Base-by-base conservation (phyloP, 2,888 invertebrate species). In the Phorcus lineatus region DNA sequence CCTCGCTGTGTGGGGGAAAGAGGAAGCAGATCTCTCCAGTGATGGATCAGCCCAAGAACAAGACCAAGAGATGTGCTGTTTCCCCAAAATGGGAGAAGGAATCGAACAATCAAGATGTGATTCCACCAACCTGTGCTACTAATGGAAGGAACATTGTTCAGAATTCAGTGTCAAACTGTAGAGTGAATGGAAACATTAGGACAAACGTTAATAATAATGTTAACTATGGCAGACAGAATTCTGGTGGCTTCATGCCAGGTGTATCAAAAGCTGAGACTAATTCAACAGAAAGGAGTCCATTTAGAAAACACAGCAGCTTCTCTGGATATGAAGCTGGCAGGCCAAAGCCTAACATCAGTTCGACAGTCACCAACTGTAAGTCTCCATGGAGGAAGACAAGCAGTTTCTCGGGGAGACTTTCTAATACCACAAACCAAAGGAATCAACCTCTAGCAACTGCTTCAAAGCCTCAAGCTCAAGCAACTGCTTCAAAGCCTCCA, bases 241-340 rank as follows among this genome's bases (percentile, higher is more conserved):
- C 40, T 19, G 19, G 70, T n/a, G 70, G 70, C 4, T 70, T 70
- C 19, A 19, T 19, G 17, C 24, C 62, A 4, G 62, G 6, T 62
- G 62, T 6, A 16, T 28, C 24, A 16, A 62, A 24, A 24, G 6
- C 19, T 62, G 22, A 62, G 62, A 28, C 4, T 16, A 36, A 36
- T 19, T 70, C 67, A 36, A 7, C 36, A 16, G 67, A n/a, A 13
- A 67, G 74, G 31, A 81, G 80, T 22, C 81, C 83, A 22, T 84
- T 82, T 28, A 81, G 81, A 76, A 84, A 82, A 76, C 80, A 79
- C 55, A 81, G 78, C 31, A 84, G 84, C 77, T 83, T 83, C 40
- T 70, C 70, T n/a, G 40, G 70, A 19, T 31, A 70, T 70, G 70
- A 40, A n/a, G n/a, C n/a, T 40, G 70, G 19, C 19, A 31, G 2